These are phyloP conservation scores for Lycocorax pyrrhopterus DNA, from an alignment of 2,113 vertebrate species.

Conservation along the genomic window DNA sequence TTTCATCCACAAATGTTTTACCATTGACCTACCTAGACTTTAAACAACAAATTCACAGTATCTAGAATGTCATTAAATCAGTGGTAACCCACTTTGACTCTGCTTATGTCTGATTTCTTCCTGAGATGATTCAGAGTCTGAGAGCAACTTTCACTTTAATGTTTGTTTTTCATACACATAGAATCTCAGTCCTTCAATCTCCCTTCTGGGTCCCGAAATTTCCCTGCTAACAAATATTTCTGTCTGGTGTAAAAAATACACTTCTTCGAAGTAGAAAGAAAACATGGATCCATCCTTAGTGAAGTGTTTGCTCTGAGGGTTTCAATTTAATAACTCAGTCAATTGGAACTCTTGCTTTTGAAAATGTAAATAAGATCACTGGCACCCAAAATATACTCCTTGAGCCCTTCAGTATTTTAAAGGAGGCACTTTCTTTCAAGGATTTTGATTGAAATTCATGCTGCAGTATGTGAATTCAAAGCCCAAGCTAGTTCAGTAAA, in stretches of 20 bases:
- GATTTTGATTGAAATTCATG: background rate
- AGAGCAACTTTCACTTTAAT: constrained; percentile 5
- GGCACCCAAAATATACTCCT: background rate
- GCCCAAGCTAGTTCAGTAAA: background rate
- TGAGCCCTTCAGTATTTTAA: background rate
- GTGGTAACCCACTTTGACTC: constrained; percentile 2
- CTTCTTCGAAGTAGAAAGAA: background rate
- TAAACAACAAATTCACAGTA: background rate
- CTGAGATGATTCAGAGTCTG: background rate
- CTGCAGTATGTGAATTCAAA: background rate
- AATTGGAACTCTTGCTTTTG: background rate
- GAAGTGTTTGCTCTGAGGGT: background rate
- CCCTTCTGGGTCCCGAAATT: background rate
- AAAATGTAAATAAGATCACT: constrained; percentile 33
- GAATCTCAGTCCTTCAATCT: background rate
- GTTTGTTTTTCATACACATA: background rate
- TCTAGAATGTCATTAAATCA: background rate
- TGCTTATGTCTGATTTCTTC: background rate
- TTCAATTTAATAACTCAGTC: constrained; percentile 26
- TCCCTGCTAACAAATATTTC: background rate
- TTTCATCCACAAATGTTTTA: constrained; percentile 8
- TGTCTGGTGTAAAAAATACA: background rate
- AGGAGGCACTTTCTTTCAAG: background rate
- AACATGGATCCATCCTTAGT: background rate
- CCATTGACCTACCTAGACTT: background rate